A percentile compares a stretch with the other conserved stretches of the same genome.
phyloP scores from a whole-genome alignment of 2,888 invertebrate species.

The Parnassius apollo region DNA sequence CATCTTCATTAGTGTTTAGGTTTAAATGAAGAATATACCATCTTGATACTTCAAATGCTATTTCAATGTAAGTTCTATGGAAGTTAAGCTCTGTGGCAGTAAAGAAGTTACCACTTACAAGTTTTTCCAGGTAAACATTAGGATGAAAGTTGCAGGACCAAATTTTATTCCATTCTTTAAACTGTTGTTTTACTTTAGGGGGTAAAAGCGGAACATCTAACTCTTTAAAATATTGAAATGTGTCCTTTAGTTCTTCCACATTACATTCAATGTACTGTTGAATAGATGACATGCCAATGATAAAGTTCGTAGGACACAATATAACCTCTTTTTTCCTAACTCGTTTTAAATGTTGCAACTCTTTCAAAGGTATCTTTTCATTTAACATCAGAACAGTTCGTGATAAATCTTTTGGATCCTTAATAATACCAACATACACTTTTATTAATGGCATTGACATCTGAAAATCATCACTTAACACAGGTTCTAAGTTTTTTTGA shows the following conservation, averaged over 20 bases:
- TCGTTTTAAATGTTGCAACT: constrained; percentile 87
- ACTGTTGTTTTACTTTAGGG: constrained; percentile 86
- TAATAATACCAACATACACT: constrained; percentile 83
- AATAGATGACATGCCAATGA: constrained; percentile 50
- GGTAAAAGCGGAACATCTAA: constrained; percentile 81
- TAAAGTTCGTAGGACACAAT: constrained; percentile 61
- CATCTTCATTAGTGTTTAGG: constrained; percentile 26
- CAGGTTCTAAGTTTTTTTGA: constrained; percentile 60
- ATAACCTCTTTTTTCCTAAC: constrained; percentile 83
- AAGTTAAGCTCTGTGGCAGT: constrained; percentile 64
- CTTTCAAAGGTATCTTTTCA: constrained; percentile 80
- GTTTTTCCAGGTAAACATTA: constrained; percentile 85
- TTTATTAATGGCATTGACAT: constrained; percentile 72
- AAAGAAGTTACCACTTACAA: constrained; percentile 84
- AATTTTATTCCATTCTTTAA: constrained; percentile 76
- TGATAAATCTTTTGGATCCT: constrained; percentile 83
- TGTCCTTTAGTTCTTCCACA: constrained; percentile 69
- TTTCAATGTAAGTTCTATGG: constrained; percentile 82
- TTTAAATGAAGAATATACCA: constrained; percentile 41
- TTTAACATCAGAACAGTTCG: constrained; percentile 81
- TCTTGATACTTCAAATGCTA: constrained; percentile 79
- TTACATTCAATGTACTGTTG: constrained; percentile 60
- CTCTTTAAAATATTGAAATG: constrained; percentile 76
- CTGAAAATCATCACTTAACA: constrained; percentile 79
- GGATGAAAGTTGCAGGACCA: constrained; percentile 95